Evolutionary conservation across 2,797 vertebrate species (phyloP), one percentile per base, ranked within the genome.

Genomic region (Xyrichtys novacula): DNA sequence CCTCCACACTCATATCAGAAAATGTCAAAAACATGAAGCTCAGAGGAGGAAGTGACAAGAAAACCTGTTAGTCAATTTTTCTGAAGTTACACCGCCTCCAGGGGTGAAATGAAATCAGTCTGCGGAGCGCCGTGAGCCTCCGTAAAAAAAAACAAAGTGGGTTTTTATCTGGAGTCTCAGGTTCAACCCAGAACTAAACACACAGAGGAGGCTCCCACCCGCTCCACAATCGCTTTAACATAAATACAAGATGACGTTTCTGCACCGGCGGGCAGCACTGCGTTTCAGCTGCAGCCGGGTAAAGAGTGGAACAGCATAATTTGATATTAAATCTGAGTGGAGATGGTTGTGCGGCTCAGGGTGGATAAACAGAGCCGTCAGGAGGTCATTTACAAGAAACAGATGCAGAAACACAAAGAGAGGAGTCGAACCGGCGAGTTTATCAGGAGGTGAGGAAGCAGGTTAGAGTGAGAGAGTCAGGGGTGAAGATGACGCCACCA

Each of bases 31-130:
- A 17, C 46, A 42, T 4, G 11, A 23, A 60, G 54, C 61, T 74
- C 55, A 39, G 34, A 68, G 56, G 52, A 68, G 49, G 52, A 68
- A 69, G 61, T 62, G 70, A 79, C 78, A 58, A 79, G 44, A 43
- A 49, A 76, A 28, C 49, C 40, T 67, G 71, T 59, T 68, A 39
- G 58, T 63, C 54, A 17, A 2, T 62, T 67, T 63, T 38, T 23
- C 25, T 65, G 23, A 53, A 44, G 62, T 19, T 63, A 7, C 63
- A 16, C 31, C 4, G 22, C 42, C 78, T 73, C 60, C 28, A 28
- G 69, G 65, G 46, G 15, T 12, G 22, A 36, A 66, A 50, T 46
- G 6, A 61, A 66, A 66, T 65, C 55, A 19, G 23, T 20, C 8
- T 36, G 19, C 36, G 19, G 52, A 53, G 40, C 57, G 70, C 17